Conservation (phyloP, 2,113 vertebrate genomes). For the Panthera tigris region DNA sequence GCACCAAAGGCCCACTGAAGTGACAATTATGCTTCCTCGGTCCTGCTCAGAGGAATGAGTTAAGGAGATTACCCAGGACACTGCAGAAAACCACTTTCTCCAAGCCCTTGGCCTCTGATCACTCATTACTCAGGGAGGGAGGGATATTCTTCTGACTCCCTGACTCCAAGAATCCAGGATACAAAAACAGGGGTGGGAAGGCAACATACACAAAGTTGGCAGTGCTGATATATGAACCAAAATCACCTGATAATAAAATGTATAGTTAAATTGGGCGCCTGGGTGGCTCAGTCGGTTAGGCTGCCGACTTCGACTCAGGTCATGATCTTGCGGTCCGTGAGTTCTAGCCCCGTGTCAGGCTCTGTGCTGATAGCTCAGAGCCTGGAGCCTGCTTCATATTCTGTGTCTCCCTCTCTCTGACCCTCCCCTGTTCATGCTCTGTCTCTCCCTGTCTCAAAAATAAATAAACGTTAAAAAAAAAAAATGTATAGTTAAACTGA, state of each 20-base stretch:
- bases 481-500: not conserved
- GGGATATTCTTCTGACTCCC: not conserved
- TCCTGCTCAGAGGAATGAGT: not conserved
- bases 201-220: not conserved
- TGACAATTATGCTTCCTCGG: not conserved
- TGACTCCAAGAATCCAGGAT: not conserved
- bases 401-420: too few species aligned
- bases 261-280: not conserved
- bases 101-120: not conserved
- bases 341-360: too few species aligned
- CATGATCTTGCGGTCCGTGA: too few species aligned
- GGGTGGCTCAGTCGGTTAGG: too few species aligned
- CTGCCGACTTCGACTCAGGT: too few species aligned
- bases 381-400: too few species aligned
- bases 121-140: not conserved
- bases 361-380: too few species aligned
- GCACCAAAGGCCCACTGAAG: accelerated
- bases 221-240: not conserved
- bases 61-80: not conserved
- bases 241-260: not conserved
- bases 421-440: too few species aligned
- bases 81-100: not conserved
- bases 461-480: too few species aligned
- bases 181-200: not conserved
- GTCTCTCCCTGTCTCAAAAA: too few species aligned